Base-by-base conservation (phyloP, 2,113 vertebrate genomes). In the Myrmecobius fasciatus region DNA sequence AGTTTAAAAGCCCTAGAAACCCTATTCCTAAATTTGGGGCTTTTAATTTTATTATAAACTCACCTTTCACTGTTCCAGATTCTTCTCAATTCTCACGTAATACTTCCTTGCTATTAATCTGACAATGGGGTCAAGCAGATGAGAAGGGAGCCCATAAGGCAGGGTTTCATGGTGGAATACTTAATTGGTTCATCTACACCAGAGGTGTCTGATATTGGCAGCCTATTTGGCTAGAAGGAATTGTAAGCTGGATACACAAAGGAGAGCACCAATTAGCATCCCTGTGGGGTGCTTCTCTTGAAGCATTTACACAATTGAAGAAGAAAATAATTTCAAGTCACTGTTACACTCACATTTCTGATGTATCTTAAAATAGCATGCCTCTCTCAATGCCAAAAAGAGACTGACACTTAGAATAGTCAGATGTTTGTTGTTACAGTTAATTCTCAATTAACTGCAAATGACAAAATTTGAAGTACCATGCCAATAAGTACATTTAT, bases 401-500 rank as follows among this genome's bases (percentile, higher is more conserved):
- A 89, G 60, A n/a, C 22, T 0, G 2, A 22, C 3, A 28, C 31
- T 52, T 28, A 3, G 49, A 48, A 89, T 43, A 91, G 91, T 96
- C 83, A n/a, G 94, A 94, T 95, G 91, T 89, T 54, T 75, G 51
- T 48, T 28, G 24, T 75, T 36, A 28, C 20, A 91, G 89, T 52
- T 48, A 92, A 1, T 36, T 60, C 47, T 91, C 88, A 11, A 54
- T 75, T 49, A 47, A 91, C 51, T 46, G 52, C 91, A 52, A 48
- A 95, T 7, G 94, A 94, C 54, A 97, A 36, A 26, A 49, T 93
- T 60, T 49, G 89, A 52, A 93, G 94, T 96, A 96, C 94, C 17
- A 1, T 0, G 2, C 75, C 53, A 94, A 52, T 93, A 94, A 89
- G 93, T 26, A 0, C 3, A 11, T 94, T 91, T 93, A 92, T 46